phyloP scores from a whole-genome alignment of 2,888 invertebrate species.

The Calameuta pallipes region DNA sequence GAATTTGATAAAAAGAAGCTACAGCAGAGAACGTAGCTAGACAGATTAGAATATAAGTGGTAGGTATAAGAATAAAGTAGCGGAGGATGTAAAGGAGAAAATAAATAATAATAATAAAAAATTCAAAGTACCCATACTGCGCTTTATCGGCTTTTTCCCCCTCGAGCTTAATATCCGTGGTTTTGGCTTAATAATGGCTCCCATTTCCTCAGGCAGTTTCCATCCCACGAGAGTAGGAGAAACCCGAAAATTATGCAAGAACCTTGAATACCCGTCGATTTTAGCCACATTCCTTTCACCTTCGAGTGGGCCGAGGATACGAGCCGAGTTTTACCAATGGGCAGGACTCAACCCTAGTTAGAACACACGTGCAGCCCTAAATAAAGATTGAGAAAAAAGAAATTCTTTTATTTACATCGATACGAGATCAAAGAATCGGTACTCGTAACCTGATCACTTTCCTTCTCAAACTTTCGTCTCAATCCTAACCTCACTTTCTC shows the following conservation, averaged over 20 bases:
- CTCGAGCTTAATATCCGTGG: constrained; percentile 24
- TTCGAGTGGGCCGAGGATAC: not conserved
- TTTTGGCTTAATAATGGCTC: constrained; percentile 28
- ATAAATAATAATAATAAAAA: not conserved
- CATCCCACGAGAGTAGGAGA: not conserved
- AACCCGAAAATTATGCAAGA: constrained; percentile 10
- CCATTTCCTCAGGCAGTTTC: constrained; percentile 17
- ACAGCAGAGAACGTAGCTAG: not conserved
- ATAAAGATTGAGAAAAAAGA: not conserved
- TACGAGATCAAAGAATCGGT: not conserved
- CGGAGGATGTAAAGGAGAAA: not conserved
- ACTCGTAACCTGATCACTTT: not conserved
- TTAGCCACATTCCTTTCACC: not conserved
- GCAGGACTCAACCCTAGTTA: not conserved
- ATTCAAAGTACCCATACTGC: not conserved
- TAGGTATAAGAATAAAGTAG: not conserved
- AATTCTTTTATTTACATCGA: not conserved
- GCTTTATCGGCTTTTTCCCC: not conserved
- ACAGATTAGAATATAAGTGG: not conserved
- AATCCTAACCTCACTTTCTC: not conserved
- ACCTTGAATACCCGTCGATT: constrained; percentile 18
- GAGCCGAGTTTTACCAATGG: not conserved
- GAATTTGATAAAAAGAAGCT: not conserved
- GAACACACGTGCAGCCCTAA: not conserved
- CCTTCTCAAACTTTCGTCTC: not conserved